phyloP scores from a whole-genome alignment of 2,797 vertebrate genomes.

The Vultur gryphus region DNA sequence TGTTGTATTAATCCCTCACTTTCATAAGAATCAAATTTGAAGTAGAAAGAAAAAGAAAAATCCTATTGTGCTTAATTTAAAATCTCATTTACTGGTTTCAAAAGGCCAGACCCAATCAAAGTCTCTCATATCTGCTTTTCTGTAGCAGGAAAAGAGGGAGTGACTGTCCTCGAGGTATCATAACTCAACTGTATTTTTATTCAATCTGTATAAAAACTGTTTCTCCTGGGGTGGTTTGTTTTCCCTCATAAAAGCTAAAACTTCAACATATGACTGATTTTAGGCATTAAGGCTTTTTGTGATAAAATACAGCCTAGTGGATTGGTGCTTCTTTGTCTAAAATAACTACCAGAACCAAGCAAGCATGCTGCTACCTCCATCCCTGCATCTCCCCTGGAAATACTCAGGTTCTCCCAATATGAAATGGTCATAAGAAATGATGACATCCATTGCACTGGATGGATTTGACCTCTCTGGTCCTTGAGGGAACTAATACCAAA shows the following conservation, averaged over 20 bases:
- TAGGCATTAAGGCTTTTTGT: neutral
- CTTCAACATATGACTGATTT: neutral
- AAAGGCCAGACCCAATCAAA: neutral
- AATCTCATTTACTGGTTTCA: slow-evolving; percentile 47
- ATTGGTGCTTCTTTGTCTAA: neutral
- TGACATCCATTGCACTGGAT: neutral
- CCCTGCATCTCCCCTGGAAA: neutral
- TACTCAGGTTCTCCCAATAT: neutral
- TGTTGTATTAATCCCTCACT: slow-evolving; percentile 34
- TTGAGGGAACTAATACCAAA: neutral
- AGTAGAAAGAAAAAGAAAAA: slow-evolving; percentile 23
- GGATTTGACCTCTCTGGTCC: neutral
- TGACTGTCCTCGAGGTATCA: neutral
- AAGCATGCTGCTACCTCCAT: neutral
- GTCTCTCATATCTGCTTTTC: neutral
- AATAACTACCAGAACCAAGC: neutral
- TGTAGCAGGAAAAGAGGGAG: neutral
- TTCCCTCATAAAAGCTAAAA: neutral
- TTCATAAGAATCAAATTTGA: slow-evolving; percentile 27
- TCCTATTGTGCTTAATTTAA: slow-evolving; percentile 10
- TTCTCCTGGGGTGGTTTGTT: neutral
- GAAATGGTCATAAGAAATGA: neutral
- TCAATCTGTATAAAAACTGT: neutral
- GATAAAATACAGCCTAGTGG: neutral
- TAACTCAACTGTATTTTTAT: neutral